Base-by-base conservation (phyloP, 1,140 invertebrate genomes). In the Doryteuthis pealeii region DNA sequence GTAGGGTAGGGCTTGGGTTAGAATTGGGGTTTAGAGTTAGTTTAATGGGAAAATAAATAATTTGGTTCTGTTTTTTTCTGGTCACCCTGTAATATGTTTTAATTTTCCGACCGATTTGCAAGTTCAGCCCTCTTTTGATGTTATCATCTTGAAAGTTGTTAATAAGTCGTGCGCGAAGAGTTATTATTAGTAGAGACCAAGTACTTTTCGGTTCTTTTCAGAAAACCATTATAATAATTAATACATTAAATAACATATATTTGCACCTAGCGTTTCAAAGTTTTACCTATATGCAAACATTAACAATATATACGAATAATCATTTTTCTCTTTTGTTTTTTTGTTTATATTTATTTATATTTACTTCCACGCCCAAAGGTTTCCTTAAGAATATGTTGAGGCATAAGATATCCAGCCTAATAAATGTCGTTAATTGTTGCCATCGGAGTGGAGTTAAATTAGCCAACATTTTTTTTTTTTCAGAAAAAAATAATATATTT, bases 401-500 rank as follows among this genome's bases (percentile, higher is more conserved):
- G 86, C 88, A 84, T 89, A 90, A 8, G 86, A 81, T 18, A 89
- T 26, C 89, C 89, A 90, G 68, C 89, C 84, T 22, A 89, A 66
- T 8, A 83, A 89, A 89, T 67, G 87, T 77, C 12, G 86, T 28
- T 3, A 81, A 58, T 72, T 89, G 88, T 74, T 78, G 69, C 71
- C 71, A 77, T 18, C 76, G 73, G 22, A 81, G 31, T 15, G 70
- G 69, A 15, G 45, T 15, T 22, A 49, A 1, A 0, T 49, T 22
- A 22, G 18, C 8, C 8, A 18, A 49, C 45, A 49, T 49, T 49
- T 49, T n/a, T n/a, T n/a, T n/a, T n/a, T n/a, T n/a, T n/a, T n/a
- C n/a, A n/a, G n/a, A n/a, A n/a, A n/a, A n/a, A n/a, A n/a, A n/a
- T n/a, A n/a, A n/a, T n/a, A n/a, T n/a, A n/a, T n/a, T n/a, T n/a